Base-by-base conservation (phyloP, 2,888 invertebrate genomes). In the Amphipoea lucens region DNA sequence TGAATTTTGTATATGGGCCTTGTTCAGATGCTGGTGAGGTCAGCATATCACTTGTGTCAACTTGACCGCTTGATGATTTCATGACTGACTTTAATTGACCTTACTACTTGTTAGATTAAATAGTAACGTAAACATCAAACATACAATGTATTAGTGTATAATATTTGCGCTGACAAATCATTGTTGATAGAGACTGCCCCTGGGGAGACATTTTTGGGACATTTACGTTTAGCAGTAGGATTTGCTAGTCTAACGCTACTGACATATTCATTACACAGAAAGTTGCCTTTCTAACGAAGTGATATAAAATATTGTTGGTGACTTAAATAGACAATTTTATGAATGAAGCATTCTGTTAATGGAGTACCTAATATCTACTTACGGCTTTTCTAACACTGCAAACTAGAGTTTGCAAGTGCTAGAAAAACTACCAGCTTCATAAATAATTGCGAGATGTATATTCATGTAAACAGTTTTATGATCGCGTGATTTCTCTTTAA, bases 401-500 rank as follows among this genome's bases (percentile, higher is more conserved):
- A 23, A 40, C 3, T 60, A 17, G 20, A 57, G 7, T 7, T 60
- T 60, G 36, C 12, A 2, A 62, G 17, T 62, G 40, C 14, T 29
- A n/a, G 36, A 76, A 62, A 62, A 68, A 40, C 54, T 40, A 68
- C 63, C 12, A 68, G 23, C 9, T 67, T 51, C 67, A 81, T 48
- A 54, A 57, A 62, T 51, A 29, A 60, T 66, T 48, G 54, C 29
- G 7, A 62, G 7, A 62, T 72, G 68, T 42, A 79, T 63, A 36
- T 68, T 42, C 54, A 12, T 77, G 72, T 69, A 63, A 74, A 82
- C 65, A 74, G 65, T 78, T 86, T 74, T 77, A 42, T 77, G 62
- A 72, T 78, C 65, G 69, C 78, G 65, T 75, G 74, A 70, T 80
- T 83, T 79, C 70, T 78, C 77, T 82, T 79, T 86, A 84, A 79